These are phyloP conservation scores for Festucalex cinctus DNA, from an alignment of 2,113 vertebrate species.

Conservation along the genomic window DNA sequence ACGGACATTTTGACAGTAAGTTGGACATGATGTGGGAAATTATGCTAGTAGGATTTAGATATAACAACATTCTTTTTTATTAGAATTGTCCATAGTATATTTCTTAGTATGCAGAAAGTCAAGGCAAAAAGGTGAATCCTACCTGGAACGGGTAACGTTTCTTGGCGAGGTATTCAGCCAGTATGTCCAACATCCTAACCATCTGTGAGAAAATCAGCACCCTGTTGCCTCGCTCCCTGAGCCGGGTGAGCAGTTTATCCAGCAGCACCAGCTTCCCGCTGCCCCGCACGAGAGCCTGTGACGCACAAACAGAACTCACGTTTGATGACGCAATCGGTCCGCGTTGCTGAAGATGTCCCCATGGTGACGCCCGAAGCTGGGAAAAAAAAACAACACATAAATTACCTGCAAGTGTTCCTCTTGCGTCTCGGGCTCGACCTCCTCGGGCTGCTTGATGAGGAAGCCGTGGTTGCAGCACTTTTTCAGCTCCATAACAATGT, in stretches of 20 bases:
- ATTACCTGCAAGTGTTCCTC: slow-evolving; percentile 80
- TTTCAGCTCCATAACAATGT: slow-evolving; percentile 98
- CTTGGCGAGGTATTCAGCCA: slow-evolving; percentile 92
- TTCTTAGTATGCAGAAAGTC: background rate
- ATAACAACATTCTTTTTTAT: too few species aligned
- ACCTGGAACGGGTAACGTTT: slow-evolving; percentile 97
- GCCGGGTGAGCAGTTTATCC: slow-evolving; percentile 92
- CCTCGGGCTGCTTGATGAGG: slow-evolving; percentile 88
- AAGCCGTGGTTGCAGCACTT: slow-evolving; percentile 98
- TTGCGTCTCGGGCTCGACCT: slow-evolving; percentile 76
- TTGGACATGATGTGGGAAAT: too few species aligned
- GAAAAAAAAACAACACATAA: background rate
- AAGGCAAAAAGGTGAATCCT: background rate
- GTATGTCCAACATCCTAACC: slow-evolving; percentile 98
- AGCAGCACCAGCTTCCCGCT: slow-evolving; percentile 95
- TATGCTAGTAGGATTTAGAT: too few species aligned
- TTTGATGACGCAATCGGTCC: background rate
- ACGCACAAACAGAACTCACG: background rate
- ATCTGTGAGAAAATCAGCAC: slow-evolving; percentile 99
- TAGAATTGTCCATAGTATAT: background rate
- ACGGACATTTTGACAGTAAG: too few species aligned
- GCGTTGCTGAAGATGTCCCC: slow-evolving; percentile 1
- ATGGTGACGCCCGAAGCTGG: slow-evolving; percentile 25
- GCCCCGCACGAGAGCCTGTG: slow-evolving; percentile 84
- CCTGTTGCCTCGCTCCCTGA: slow-evolving; percentile 89